A percentile compares a stretch with the other conserved stretches of the same genome.
phyloP scores from a whole-genome alignment of 1,140 invertebrate genomes.

The Bombus turneri region DNA sequence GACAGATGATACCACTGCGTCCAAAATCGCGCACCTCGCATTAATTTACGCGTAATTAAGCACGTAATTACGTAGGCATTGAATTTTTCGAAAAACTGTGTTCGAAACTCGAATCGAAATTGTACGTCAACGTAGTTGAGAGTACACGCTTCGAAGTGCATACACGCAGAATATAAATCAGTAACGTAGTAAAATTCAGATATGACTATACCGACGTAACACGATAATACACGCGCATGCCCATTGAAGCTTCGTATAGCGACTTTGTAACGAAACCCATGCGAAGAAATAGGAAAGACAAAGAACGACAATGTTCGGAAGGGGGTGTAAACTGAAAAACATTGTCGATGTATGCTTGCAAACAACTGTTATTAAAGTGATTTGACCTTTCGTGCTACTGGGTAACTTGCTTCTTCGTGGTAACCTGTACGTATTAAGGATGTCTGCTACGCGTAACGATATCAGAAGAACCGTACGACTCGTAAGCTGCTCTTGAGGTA shows the following conservation, averaged over 20 bases:
- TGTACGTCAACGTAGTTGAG: background rate
- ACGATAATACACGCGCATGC: background rate
- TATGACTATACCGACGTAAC: background rate
- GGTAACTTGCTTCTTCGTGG: background rate
- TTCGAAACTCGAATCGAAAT: background rate
- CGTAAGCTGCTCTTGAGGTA: slow-evolving; percentile 32
- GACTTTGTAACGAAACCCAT: background rate
- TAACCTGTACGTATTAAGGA: background rate
- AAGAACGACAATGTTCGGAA: slow-evolving; percentile 13
- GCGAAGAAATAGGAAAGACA: background rate
- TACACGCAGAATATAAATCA: background rate
- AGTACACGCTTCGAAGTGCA: too few relatives aligned
- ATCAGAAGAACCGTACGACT: background rate
- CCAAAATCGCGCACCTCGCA: too few relatives aligned
- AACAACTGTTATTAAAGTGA: background rate
- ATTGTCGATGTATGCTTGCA: background rate
- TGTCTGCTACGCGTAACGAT: background rate
- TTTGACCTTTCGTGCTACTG: slow-evolving; percentile 7
- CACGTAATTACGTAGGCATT: too few relatives aligned
- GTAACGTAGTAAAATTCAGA: background rate
- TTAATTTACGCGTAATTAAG: too few relatives aligned
- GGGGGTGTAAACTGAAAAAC: slow-evolving; percentile 2
- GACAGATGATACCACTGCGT: too few relatives aligned
- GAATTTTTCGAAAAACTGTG: background rate
- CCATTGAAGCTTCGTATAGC: background rate